phyloP scores from a whole-genome alignment of 2,113 vertebrate species.

The Delphinus delphis region DNA sequence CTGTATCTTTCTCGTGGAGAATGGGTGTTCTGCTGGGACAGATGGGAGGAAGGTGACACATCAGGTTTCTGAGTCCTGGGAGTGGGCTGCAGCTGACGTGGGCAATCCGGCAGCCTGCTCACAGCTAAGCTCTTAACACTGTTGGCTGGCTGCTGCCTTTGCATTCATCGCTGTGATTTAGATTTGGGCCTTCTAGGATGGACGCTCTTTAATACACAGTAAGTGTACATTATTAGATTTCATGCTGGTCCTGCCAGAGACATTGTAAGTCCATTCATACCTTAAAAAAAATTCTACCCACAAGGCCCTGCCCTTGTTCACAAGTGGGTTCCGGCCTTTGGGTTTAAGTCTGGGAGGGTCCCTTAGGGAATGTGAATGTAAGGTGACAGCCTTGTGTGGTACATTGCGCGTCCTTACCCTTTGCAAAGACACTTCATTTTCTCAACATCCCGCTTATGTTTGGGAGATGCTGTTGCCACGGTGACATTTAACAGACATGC shows the following conservation, averaged over 20 bases:
- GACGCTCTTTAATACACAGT: neutral
- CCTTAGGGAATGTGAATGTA: neutral
- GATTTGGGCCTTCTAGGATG: neutral
- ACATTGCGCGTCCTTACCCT: neutral
- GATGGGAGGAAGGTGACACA: slow-evolving; percentile 41
- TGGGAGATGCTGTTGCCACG: neutral
- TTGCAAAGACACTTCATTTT: slow-evolving; percentile 48
- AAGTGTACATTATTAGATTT: neutral
- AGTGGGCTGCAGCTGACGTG: neutral
- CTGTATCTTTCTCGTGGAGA: neutral
- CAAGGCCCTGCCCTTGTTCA: neutral
- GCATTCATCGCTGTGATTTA: slow-evolving; percentile 24
- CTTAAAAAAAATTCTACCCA: neutral
- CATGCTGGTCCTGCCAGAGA: neutral
- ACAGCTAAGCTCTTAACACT: neutral
- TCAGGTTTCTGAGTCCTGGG: neutral
- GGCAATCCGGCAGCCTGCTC: neutral
- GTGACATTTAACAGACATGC: slow-evolving; percentile 26
- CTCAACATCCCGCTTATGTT: slow-evolving; percentile 29
- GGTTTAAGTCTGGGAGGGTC: neutral
- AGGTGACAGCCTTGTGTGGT: neutral
- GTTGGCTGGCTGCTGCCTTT: neutral
- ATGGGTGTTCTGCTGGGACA: slow-evolving; percentile 20
- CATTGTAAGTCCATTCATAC: neutral
- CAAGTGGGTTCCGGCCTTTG: neutral